These are phyloP conservation scores for Pollachius pollachius DNA, from an alignment of 2,113 vertebrate species.

Conservation along the genomic window DNA sequence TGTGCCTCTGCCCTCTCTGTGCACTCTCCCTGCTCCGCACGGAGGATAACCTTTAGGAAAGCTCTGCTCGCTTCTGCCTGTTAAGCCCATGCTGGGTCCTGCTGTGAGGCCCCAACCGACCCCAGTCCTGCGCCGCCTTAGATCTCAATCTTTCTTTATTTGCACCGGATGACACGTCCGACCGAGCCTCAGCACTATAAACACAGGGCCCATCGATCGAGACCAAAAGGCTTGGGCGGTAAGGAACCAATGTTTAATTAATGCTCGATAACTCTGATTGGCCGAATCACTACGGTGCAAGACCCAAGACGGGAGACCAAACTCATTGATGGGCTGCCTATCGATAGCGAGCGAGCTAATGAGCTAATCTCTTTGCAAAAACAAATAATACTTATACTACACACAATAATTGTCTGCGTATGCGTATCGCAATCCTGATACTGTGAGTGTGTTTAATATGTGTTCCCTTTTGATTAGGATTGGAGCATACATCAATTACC, in stretches of 20 bases:
- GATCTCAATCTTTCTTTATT: constrained; percentile 44
- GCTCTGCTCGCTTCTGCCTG: constrained; percentile 24
- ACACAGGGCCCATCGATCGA: constrained; percentile 47
- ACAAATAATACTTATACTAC: background rate
- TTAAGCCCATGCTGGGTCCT: constrained; percentile 1
- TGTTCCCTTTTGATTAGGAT: background rate
- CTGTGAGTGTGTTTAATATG: background rate
- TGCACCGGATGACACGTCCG: constrained; percentile 8
- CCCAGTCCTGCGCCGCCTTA: constrained; percentile 18
- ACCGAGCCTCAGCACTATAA: constrained; percentile 38
- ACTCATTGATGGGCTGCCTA: background rate
- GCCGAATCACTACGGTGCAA: constrained; percentile 11
- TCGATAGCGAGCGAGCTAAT: background rate
- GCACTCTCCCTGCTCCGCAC: constrained; percentile 1
- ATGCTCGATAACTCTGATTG: constrained; percentile 38
- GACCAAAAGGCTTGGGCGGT: constrained; percentile 19
- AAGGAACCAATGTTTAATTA: constrained; percentile 30
- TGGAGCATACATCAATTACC: background rate
- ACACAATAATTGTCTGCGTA: background rate
- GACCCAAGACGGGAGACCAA: constrained; percentile 5
- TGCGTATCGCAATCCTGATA: background rate
- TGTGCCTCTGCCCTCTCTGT: too few relatives aligned
- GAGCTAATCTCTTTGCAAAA: background rate
- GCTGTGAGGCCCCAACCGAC: constrained; percentile 31
- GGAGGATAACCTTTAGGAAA: constrained; percentile 41